Base-by-base conservation (phyloP, 2,113 vertebrate species). In the Diglossa brunneiventris region DNA sequence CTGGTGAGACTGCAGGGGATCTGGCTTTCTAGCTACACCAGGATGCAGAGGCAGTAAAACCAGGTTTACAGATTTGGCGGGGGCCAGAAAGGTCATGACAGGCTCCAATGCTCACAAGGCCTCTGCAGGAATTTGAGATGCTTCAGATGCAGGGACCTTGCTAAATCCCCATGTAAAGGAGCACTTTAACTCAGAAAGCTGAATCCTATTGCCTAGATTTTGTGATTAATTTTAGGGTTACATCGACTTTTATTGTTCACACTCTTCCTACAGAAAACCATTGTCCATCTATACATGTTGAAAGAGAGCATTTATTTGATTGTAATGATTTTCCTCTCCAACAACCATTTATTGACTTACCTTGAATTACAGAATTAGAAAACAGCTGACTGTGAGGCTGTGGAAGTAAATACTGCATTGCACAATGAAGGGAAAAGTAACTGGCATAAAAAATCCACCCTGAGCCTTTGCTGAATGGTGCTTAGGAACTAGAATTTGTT, bases 261-360 rank as follows among this genome's bases (percentile, higher is more conserved):
- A 58, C 9, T 53, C 46, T 91, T 94, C 24, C 20, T 62, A 35
- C 87, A 58, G 58, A 85, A 89, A 89, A 41, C 35, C 18, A 9
- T 21, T 79, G 44, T 17, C 24, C 3, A 2, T 44, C 21, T 37
- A 15, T 56, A 33, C 14, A 46, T 31, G 67, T 79, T 61, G 81
- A 79, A 96, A 76, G 39, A 73, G 12, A 77, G 26, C 37, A 50
- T 62, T 68, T 84, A 72, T 31, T 64, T 78, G 44, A 59, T 41
- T 83, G 66, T 55, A 56, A 92, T 33, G 31, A n/a, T 89, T 91
- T 95, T 95, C 62, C 67, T 82, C 72, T 83, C 50, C 68, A 69
- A 58, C 79, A 90, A 56, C 28, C 27, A 35, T 92, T 94, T 95
- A 92, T 92, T 95, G 92, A 90, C 56, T 91, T 82, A 81, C 37